Base-by-base conservation (phyloP, 2,113 vertebrate genomes). In the Hystrix cristata region DNA sequence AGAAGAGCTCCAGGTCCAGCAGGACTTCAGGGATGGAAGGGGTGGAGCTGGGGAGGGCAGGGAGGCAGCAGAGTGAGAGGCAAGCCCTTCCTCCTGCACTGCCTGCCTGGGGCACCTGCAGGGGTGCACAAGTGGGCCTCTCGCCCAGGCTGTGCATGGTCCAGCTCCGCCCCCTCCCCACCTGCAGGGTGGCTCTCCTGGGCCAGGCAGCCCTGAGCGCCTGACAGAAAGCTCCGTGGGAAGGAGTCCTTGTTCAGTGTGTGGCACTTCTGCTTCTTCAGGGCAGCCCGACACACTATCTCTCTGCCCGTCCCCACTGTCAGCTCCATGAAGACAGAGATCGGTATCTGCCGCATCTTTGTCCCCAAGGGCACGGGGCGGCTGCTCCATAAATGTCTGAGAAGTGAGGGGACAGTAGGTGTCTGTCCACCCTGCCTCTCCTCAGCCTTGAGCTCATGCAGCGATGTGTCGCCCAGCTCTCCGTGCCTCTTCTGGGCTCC, bases 111-210 rank as follows among this genome's bases (percentile, higher is more conserved):
- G 62, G 18, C 31, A 80, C 31, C 51, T 34, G 78, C 5, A 11
- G 31, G 51, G n/a, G 38, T 8, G 16, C 16, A 21, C 78, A 34
- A 1, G 3, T 18, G 78, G 15, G 14, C 53, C 51, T 55, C 10
- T 38, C 29, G 29, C 10, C 8, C 15, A 8, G 43, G 10, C 60
- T 51, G 59, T 19, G 43, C 27, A 65, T 48, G 43, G 43, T 16
- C 16, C 60, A 48, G 2, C 1, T 5, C 1, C 29, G 31, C 46
- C 19, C 7, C 19, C 34, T 48, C 7, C 3, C 9, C 25, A 19
- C 2, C 2, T 9, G 9, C 23, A 46, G 55, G 10, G 55, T 57
- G 55, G 55, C 16, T 5, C 10, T 57, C 55, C 10, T 16, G 10
- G 55, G 55, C 16, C 55, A 74, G 71, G 38, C 21, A 69, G 15